Percentiles rank a stretch among this genome's conserved stretches.
phyloP scores from a whole-genome alignment of 2,797 vertebrate genomes.

The Artibeus jamaicensis region DNA sequence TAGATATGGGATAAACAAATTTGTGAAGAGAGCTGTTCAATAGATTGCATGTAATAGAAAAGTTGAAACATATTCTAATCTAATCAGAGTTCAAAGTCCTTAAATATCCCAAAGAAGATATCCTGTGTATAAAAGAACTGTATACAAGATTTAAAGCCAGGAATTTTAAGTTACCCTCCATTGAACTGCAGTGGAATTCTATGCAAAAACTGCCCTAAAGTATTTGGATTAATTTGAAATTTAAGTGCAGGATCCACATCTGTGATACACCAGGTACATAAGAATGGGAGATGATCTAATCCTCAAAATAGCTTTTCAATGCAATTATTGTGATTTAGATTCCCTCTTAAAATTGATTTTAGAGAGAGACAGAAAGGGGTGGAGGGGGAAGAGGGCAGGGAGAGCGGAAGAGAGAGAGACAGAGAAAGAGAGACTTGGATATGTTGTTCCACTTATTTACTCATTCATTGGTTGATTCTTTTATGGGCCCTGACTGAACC shows the following conservation, averaged over 20 bases:
- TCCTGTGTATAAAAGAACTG: neutral
- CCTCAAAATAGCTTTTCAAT: neutral
- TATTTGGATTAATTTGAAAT: neutral
- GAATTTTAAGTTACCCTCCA: neutral
- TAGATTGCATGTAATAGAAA: neutral
- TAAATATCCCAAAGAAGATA: neutral
- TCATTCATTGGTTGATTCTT: neutral
- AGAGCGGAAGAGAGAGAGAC: no score
- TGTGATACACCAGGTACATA: neutral
- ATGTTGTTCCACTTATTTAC: neutral
- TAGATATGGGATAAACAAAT: neutral
- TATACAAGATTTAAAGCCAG: neutral
- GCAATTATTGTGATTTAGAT: neutral
- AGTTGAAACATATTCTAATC: neutral
- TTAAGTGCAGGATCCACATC: neutral
- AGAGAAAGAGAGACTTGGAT: no score
- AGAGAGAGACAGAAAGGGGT: neutral
- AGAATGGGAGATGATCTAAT: neutral
- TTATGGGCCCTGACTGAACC: neutral
- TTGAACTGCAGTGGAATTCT: neutral
- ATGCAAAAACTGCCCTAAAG: neutral
- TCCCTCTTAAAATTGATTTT: neutral
- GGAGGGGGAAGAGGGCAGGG: neutral
- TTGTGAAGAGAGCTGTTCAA: neutral
- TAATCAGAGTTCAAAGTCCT: neutral